Evolutionary conservation across 2,113 vertebrate genomes (phyloP), one percentile per base, ranked within the genome.

Genomic region (Carassius gibelio): DNA sequence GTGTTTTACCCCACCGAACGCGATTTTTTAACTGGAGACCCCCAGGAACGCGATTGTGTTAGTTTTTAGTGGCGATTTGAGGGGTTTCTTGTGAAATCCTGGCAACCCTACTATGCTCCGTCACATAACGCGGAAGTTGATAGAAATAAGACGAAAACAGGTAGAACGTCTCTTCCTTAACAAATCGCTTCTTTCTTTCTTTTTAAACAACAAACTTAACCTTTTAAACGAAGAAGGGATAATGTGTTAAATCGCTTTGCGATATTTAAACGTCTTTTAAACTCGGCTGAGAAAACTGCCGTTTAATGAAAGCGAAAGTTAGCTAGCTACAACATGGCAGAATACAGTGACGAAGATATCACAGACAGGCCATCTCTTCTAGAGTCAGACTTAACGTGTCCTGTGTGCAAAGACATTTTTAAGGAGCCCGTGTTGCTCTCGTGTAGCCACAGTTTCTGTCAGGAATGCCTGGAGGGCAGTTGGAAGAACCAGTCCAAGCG

Each of bases 371-470:
- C 88, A 4, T 21, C 85, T 1, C 89, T 87, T 0, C 84, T 94
- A 5, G 88, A 89, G 84, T 74, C 76, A 78, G 93, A 94, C 64
- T 89, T 95, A 8, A 93, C 89, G 38, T 95, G 94, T 30, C 90
- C 94, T 0, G 89, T 95, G 75, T 95, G 94, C 23, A 80, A 64
- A 78, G 84, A 45, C 0, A 59, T 95, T 50, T 94, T 88, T 75
- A 52, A 0, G 48, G 91, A 94, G 34, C 94, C 94, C 0, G 71
- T 92, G 17, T 84, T 95, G 45, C 88, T 95, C 4, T 88, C 91
- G 0, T 95, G 94, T 15, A 85, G 82, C 7, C 94, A 95, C 90
- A 94, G 90, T 82, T 92, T 95, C 84, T 95, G 94, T 9, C 45
- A 76, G 14, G 81, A 81, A 0, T 95, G 94, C 61, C 80, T 94